Evolutionary conservation across 2,797 vertebrate genomes (phyloP), one percentile per base, ranked within the genome.

Genomic region (Silurus lanzhouensis): DNA sequence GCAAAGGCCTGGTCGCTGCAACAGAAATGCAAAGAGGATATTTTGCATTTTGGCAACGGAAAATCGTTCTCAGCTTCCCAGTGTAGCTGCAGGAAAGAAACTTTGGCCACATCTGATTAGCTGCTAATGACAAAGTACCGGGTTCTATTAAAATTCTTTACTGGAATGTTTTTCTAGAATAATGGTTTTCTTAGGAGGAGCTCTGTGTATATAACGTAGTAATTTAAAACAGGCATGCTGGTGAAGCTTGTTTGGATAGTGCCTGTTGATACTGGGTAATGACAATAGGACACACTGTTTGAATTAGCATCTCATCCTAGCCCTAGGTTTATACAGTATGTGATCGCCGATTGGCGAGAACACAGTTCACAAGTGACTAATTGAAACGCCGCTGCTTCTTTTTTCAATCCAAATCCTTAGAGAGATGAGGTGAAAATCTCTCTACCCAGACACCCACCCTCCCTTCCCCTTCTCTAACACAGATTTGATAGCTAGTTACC

Each of bases 221-320:
- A 78, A 78, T 44, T 2, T 61, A 78, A 78, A 78, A 78, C 76
- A 78, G 31, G 31, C 27, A 76, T 19, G 25, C 75, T 82, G 61
- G 70, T 76, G 48, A 38, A 66, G 20, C 83, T 80, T 83, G 87
- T 91, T 89, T 88, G 83, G 88, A 88, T 92, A 91, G 88, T 90
- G 89, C 87, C 89, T 88, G 90, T 92, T 92, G 82, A 85, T 68
- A 38, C 38, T 38, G 88, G 74, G 79, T 46, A 27, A 82, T 81
- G 93, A 94, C 92, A 91, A 90, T 80, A 83, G 90, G 91, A 91
- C 92, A 92, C 88, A 87, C 89, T 90, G 92, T 92, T 93, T 91
- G 92, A 92, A 93, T 95, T 93, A 94, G 86, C 87, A 81, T 87
- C 83, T 86, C 83, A 72, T 88, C 71, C 68, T 38, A 84, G 87